Conservation (phyloP, 35 echinoderm and acorn worm species). For the Diadema setosum region DNA sequence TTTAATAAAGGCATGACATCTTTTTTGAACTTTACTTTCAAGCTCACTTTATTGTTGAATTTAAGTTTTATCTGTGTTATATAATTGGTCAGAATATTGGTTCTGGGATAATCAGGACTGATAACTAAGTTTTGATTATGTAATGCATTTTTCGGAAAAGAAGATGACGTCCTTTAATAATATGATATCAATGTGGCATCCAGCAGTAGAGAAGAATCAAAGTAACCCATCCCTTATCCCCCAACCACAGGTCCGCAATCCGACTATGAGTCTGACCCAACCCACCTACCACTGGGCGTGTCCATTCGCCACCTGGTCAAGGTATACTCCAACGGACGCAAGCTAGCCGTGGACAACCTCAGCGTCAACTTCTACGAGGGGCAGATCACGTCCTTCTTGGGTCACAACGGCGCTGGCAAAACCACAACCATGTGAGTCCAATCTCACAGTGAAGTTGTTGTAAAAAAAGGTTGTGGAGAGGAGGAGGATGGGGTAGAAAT, state of each 20-base stretch:
- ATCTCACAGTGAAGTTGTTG: no score
- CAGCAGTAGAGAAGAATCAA: background rate
- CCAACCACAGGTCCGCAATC: slow-evolving; percentile 4
- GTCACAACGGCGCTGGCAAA: slow-evolving; percentile 98
- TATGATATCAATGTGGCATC: background rate
- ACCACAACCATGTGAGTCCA: slow-evolving; percentile 99
- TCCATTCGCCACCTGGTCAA: slow-evolving; percentile 75
- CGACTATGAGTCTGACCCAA: slow-evolving; percentile 82
- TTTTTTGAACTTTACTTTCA: no score
- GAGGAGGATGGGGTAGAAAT: no score
- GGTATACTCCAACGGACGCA: slow-evolving; percentile 79
- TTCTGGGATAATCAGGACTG: no score
- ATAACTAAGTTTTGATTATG: no score
- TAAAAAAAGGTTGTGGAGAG: no score
- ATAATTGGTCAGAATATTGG: no score
- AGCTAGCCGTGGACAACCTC: slow-evolving; percentile 83
- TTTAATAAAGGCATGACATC: no score
- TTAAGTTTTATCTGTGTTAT: no score
- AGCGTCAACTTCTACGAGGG: slow-evolving; percentile 96
- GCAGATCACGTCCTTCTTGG: slow-evolving; percentile 96
- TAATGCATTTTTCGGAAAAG: no score
- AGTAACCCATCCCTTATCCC: background rate
- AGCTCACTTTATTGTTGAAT: no score
- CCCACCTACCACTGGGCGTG: slow-evolving; percentile 68
- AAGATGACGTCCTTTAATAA: background rate